A percentile compares a stretch with the other conserved stretches of the same genome.
Conservation (phyloP, 2,888 invertebrate genomes). For the Metopia argyrocephala region DNA sequence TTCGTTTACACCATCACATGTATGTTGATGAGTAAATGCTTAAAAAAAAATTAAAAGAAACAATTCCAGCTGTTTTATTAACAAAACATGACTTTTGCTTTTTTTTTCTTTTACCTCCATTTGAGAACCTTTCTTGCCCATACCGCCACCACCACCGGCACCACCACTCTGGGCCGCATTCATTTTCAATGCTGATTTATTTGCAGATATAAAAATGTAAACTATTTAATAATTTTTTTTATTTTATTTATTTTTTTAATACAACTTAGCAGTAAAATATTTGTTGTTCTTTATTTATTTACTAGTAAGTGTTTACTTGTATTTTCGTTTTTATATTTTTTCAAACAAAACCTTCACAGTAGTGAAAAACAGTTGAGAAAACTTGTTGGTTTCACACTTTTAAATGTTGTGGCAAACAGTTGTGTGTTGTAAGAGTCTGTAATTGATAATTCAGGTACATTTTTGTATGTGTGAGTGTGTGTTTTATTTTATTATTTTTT, state of each 20-base stretch:
- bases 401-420: neutral
- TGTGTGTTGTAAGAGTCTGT: neutral
- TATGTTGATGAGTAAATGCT: no score
- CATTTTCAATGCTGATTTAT: conserved; percentile 68
- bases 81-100: neutral
- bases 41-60: no score
- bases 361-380: no score
- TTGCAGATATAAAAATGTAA: neutral
- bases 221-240: conserved; percentile 12
- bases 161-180: conserved; percentile 79
- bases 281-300: neutral
- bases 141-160: conserved; percentile 74
- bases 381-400: neutral
- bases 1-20: no score
- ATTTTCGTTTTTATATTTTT: neutral
- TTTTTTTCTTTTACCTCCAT: conserved; percentile 76
- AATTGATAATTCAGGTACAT: neutral
- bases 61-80: no score
- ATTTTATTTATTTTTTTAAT: neutral
- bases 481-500: conserved; percentile 8
- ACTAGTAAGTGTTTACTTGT: neutral
- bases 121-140: conserved; percentile 79
- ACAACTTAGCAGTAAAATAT: conserved; percentile 14
- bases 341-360: neutral
- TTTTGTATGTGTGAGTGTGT: conserved; percentile 18